phyloP scores from a whole-genome alignment of 2,797 vertebrate species.

The Todus mexicanus region DNA sequence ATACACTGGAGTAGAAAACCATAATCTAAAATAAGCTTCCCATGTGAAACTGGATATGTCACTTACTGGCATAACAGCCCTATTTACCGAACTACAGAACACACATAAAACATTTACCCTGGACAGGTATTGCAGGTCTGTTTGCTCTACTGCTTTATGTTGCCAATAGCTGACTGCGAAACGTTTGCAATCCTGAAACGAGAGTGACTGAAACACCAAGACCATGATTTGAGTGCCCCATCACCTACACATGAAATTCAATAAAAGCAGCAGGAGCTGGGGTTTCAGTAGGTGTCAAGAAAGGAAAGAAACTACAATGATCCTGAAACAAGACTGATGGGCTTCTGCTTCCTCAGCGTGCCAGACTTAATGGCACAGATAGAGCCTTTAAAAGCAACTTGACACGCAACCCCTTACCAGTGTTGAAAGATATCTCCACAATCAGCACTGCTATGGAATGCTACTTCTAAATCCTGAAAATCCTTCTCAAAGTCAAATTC shows the following conservation, averaged over 20 bases:
- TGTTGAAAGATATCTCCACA: background rate
- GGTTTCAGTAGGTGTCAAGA: background rate
- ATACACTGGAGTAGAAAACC: background rate
- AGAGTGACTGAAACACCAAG: background rate
- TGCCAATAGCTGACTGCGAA: background rate
- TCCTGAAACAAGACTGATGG: background rate
- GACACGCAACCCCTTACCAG: background rate
- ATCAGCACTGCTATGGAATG: background rate
- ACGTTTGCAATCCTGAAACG: background rate
- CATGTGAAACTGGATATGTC: background rate
- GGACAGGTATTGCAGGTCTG: background rate
- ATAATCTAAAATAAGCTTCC: constrained; percentile 37
- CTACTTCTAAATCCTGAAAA: background rate
- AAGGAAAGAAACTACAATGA: background rate
- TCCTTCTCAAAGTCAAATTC: background rate
- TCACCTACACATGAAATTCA: background rate
- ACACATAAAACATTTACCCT: background rate
- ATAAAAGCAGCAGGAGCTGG: background rate
- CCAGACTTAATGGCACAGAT: background rate
- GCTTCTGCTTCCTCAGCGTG: background rate
- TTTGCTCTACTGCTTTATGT: background rate
- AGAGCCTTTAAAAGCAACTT: background rate
- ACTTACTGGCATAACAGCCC: background rate
- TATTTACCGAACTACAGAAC: constrained; percentile 21
- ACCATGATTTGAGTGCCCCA: background rate